Conservation (phyloP, 2,113 vertebrate genomes). For the Cyphomyrus plagiostoma region DNA sequence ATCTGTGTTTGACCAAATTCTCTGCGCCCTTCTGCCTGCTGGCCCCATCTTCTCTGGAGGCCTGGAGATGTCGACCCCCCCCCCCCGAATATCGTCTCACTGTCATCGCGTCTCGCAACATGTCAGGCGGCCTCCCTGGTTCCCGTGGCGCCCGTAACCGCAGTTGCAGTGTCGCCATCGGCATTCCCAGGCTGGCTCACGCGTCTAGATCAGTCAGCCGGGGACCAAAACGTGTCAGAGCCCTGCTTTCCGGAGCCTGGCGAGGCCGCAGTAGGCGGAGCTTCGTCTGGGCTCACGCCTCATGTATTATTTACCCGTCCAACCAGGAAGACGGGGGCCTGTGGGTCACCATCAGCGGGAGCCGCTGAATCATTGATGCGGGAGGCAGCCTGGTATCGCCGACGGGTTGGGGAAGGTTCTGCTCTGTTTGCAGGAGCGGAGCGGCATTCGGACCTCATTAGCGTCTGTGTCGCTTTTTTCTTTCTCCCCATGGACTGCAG, state of each 20-base stretch:
- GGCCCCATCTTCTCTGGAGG: not conserved
- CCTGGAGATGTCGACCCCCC: not conserved
- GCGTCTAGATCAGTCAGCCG: not conserved
- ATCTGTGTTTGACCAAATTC: not conserved
- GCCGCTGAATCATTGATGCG: conserved; percentile 7
- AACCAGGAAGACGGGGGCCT: not conserved
- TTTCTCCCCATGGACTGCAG: not conserved
- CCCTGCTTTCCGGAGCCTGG: not conserved
- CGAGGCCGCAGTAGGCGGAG: not conserved
- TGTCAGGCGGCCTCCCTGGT: not conserved
- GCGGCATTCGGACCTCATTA: not conserved
- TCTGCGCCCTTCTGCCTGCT: not conserved
- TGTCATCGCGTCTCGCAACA: not conserved
- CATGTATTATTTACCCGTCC: not conserved
- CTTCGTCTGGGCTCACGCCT: not conserved
- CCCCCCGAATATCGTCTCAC: not conserved
- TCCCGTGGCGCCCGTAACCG: not conserved
- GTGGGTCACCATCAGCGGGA: not conserved
- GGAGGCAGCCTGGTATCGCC: not conserved
- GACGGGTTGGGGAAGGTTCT: not conserved
- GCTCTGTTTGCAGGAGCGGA: not conserved
- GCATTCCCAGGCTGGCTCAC: not conserved
- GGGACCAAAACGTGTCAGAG: not conserved
- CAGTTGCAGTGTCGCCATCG: not conserved
- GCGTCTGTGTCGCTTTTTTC: not conserved